Conservation (phyloP, 2,888 invertebrate genomes). For the Bombyx huttoni region DNA sequence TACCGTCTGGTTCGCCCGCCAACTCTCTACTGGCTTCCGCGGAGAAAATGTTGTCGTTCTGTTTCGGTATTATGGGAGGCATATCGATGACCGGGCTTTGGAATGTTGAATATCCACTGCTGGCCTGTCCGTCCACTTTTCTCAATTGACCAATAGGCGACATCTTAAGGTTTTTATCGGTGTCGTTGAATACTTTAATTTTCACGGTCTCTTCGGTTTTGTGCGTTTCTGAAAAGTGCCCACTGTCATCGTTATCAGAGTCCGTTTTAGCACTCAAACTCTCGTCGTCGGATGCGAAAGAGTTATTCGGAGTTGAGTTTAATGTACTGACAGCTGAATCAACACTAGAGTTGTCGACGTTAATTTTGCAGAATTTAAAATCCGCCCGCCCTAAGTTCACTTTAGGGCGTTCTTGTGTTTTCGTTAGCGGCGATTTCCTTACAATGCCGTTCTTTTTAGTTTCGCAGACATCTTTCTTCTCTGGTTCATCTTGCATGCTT, state of each 20-base stretch:
- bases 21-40: constrained; percentile 80
- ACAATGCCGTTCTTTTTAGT: constrained; percentile 60
- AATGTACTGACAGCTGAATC: constrained; percentile 72
- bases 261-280: constrained; percentile 68
- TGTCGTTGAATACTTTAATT: constrained; percentile 62
- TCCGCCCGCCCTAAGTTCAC: constrained; percentile 71
- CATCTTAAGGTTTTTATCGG: constrained; percentile 55
- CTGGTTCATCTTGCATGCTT: constrained; percentile 59
- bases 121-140: constrained; percentile 58
- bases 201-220: constrained; percentile 66
- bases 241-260: constrained; percentile 73
- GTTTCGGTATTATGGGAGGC: constrained; percentile 59
- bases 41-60: constrained; percentile 52
- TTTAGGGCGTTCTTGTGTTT: constrained; percentile 77
- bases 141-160: constrained; percentile 55
- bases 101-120: constrained; percentile 60
- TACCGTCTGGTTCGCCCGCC: constrained; percentile 90
- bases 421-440: constrained; percentile 76
- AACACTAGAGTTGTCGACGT: constrained; percentile 61
- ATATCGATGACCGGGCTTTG: constrained; percentile 62
- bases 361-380: constrained; percentile 69
- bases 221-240: constrained; percentile 60
- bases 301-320: constrained; percentile 69
- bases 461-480: constrained; percentile 54
- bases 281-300: constrained; percentile 64